These are phyloP conservation scores for Caenorhabditis macrosperma DNA, from an alignment of 2,888 invertebrate species.

Conservation along the genomic window DNA sequence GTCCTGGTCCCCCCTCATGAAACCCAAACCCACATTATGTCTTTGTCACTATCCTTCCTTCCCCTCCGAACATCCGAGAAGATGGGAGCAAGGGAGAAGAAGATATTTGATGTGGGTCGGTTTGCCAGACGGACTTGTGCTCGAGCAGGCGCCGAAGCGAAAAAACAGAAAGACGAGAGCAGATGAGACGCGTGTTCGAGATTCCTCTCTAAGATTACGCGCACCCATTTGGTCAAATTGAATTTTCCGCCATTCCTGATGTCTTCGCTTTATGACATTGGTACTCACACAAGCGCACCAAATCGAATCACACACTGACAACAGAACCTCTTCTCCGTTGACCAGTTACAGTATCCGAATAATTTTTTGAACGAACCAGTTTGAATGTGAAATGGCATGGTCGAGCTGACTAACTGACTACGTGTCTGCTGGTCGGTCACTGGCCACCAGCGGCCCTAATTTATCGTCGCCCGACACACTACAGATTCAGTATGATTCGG, in stretches of 20 bases:
- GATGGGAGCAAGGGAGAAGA: neutral
- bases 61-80: conserved; percentile 13
- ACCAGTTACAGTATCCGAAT: neutral
- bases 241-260: conserved; percentile 21
- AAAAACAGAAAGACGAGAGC: conserved; percentile 18
- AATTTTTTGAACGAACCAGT: conserved; percentile 25
- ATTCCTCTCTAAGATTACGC: neutral
- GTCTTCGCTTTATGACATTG: conserved; percentile 22
- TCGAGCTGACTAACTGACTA: conserved; percentile 22
- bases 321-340: neutral
- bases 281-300: neutral
- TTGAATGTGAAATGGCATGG: conserved; percentile 1
- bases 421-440: neutral
- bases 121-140: conserved; percentile 33
- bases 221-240: conserved; percentile 45
- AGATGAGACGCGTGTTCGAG: neutral
- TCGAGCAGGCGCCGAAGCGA: conserved; percentile 19
- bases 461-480: conserved; percentile 25
- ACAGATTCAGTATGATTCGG: conserved; percentile 45
- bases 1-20: conserved; percentile 15
- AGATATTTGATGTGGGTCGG: conserved; percentile 33
- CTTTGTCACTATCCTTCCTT: conserved; percentile 32
- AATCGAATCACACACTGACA: conserved; percentile 16
- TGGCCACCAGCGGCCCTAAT: conserved; percentile 22
- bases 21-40: conserved; percentile 47